A percentile compares a stretch with the other conserved stretches of the same genome.
Conservation (phyloP, 2,797 vertebrate genomes). For the Melanotaenia boesemani region DNA sequence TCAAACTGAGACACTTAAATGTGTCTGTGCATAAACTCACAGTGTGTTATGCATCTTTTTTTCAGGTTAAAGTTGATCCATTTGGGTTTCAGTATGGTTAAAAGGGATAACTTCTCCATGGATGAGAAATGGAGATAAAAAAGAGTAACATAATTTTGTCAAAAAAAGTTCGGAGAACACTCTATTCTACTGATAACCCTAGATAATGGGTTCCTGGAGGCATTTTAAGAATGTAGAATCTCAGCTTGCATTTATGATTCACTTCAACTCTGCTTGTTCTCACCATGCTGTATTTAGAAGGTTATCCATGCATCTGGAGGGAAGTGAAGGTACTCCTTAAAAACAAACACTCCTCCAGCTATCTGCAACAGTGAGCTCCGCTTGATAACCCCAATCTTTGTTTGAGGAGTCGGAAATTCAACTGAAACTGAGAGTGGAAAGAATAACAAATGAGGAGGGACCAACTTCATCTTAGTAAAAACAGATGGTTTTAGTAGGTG, state of each 20-base stretch:
- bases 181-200: too few species aligned
- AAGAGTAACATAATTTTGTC: neutral
- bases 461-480: neutral
- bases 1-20: neutral
- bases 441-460: neutral
- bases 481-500: too few species aligned
- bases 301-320: constrained; percentile 12
- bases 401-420: constrained; percentile 14
- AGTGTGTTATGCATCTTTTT: neutral
- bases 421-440: constrained; percentile 5
- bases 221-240: neutral
- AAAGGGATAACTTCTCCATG: neutral
- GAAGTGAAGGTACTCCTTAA: neutral
- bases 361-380: constrained; percentile 14
- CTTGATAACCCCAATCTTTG: constrained; percentile 20
- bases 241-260: neutral
- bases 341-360: constrained; percentile 7
- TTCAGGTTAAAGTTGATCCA: neutral
- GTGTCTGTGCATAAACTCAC: neutral
- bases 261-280: neutral
- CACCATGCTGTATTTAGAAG: neutral
- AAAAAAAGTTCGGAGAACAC: neutral
- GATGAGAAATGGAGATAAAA: neutral
- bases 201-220: neutral
- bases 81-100: neutral